phyloP scores from a whole-genome alignment of 2,797 vertebrate genomes.

The Anableps anableps region DNA sequence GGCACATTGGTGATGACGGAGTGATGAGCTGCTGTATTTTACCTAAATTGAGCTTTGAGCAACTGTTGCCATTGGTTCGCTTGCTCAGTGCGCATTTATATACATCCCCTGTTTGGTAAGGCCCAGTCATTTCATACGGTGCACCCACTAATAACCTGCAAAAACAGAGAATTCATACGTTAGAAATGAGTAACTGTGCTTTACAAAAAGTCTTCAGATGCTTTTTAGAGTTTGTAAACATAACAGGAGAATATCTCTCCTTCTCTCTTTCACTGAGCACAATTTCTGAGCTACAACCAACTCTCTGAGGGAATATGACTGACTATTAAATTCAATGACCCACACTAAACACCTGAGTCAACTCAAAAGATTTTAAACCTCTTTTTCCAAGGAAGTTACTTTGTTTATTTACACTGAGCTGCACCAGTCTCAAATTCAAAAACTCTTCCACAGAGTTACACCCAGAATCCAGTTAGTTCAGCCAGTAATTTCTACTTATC shows the following conservation, averaged over 20 bases:
- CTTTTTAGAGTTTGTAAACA: not conserved
- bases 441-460: constrained; percentile 29
- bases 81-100: constrained; percentile 91
- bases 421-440: constrained; percentile 18
- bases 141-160: constrained; percentile 96
- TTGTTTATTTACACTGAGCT: constrained; percentile 35
- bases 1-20: not conserved
- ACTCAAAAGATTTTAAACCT: constrained; percentile 12
- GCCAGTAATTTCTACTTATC: not conserved
- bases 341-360: constrained; percentile 11
- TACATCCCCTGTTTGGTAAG: constrained; percentile 94
- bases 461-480: not conserved
- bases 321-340: constrained; percentile 19
- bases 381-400: constrained; percentile 34
- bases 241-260: not conserved
- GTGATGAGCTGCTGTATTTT: constrained; percentile 54
- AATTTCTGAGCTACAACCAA: constrained; percentile 6
- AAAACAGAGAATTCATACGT: constrained; percentile 36
- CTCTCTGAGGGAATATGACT: constrained; percentile 12
- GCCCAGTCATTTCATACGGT: constrained; percentile 93
- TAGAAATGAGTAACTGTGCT: not conserved
- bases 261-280: not conserved
- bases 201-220: not conserved
- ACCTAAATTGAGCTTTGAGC: constrained; percentile 97
- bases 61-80: constrained; percentile 85